Evolutionary conservation across 2,888 invertebrate species (phyloP).

Genomic region (Allygus modestus): DNA sequence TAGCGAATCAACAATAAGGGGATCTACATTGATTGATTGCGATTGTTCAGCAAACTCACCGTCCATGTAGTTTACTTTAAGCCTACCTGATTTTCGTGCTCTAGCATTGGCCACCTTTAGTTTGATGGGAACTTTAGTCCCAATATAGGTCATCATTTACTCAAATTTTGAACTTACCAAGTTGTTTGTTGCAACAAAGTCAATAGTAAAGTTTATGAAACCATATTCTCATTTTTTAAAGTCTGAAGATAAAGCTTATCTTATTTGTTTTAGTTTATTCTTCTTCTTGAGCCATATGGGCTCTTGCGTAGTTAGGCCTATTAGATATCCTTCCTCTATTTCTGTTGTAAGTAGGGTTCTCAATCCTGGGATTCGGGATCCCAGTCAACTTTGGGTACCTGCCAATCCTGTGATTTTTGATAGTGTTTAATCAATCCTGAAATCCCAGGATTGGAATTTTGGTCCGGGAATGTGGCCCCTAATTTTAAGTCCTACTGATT

Average conservation of each 20-base stretch:
- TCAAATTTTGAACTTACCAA: slow-evolving; percentile 30
- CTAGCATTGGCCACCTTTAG: slow-evolving; percentile 51
- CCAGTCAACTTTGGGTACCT: too few species aligned
- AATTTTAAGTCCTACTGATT: too few species aligned
- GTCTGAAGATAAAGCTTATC: neutral
- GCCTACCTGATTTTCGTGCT: neutral
- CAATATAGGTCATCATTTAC: neutral
- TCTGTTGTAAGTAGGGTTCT: too few species aligned
- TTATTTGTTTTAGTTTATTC: too few species aligned
- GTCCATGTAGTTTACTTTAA: neutral
- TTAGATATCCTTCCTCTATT: neutral
- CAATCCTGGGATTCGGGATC: too few species aligned
- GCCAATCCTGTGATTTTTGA: too few species aligned
- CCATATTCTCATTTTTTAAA: neutral
- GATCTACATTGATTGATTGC: neutral
- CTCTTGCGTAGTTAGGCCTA: neutral
- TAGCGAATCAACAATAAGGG: neutral
- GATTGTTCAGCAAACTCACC: too few species aligned
- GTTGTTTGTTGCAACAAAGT: slow-evolving; percentile 53
- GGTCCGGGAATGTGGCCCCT: neutral
- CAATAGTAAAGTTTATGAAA: slow-evolving; percentile 33
- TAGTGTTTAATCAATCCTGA: neutral
- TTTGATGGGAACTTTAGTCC: neutral
- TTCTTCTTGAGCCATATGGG: neutral
- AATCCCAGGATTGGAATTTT: too few species aligned